Percentiles rank a stretch among this genome's conserved stretches.
Conservation (phyloP, 2,113 vertebrate genomes). For the Cryptotis parvus region DNA sequence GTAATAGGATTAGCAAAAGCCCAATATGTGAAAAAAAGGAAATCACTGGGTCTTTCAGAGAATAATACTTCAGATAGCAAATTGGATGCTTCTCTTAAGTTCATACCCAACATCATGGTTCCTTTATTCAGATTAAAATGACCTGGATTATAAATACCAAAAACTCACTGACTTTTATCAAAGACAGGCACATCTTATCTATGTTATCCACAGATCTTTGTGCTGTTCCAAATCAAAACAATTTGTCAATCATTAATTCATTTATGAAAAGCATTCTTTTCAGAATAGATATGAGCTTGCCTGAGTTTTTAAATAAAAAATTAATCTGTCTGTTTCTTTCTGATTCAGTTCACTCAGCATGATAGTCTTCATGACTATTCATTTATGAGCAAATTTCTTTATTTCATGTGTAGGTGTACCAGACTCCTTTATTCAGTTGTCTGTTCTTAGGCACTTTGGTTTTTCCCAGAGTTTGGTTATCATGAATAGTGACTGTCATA, state of each 20-base stretch:
- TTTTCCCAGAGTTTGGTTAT: no score
- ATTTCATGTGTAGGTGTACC: no score
- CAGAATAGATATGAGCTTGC: background rate
- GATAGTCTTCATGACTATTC: no score
- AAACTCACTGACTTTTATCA: background rate
- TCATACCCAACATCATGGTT: background rate
- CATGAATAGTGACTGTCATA: no score
- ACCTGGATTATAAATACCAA: background rate
- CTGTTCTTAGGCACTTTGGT: no score
- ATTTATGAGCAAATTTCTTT: no score
- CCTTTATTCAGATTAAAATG: background rate
- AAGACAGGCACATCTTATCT: background rate
- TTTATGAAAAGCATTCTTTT: background rate
- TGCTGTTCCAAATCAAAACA: background rate
- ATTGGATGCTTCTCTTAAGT: background rate
- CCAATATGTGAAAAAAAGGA: background rate
- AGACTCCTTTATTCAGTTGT: no score
- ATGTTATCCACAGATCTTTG: background rate
- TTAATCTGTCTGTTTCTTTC: no score
- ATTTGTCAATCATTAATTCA: background rate
- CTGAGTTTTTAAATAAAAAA: no score
- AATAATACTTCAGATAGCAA: background rate
- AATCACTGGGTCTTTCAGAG: background rate
- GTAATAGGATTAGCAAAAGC: background rate
- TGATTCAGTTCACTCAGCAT: no score